These are phyloP conservation scores for Caenorhabditis briggsae DNA, from an alignment of 1,140 invertebrate genomes.

Conservation along the genomic window DNA sequence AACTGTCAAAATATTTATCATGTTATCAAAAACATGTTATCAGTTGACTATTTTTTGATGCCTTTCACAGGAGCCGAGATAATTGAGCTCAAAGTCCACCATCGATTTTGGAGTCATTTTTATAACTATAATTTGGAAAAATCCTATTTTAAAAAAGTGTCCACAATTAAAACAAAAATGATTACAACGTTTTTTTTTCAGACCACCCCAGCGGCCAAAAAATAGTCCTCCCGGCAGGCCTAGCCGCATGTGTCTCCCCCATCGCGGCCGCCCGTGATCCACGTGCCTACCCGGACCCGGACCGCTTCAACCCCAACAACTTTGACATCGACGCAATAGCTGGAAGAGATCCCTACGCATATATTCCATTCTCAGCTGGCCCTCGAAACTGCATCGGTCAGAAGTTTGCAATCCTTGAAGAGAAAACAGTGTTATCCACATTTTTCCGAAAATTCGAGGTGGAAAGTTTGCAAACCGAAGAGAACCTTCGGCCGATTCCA, in stretches of 20 bases:
- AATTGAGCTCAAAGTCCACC: no score
- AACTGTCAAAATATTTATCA: no score
- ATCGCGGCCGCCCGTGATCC: conserved; percentile 85
- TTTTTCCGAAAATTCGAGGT: conserved; percentile 85
- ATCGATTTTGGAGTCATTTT: no score
- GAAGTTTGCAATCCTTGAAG: conserved; percentile 88
- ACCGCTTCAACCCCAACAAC: conserved; percentile 89
- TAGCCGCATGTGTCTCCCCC: conserved; percentile 82
- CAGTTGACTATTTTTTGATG: no score
- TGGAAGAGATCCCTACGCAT: conserved; percentile 78
- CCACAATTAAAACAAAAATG: no score
- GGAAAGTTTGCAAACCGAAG: conserved; percentile 59
- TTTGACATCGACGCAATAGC: conserved; percentile 86
- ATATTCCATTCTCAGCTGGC: conserved; percentile 77
- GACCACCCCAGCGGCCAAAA: conserved; percentile 32
- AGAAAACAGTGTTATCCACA: conserved; percentile 87
- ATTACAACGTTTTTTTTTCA: not conserved
- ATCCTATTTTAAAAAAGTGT: no score
- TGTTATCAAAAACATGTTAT: no score
- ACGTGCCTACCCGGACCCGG: conserved; percentile 87
- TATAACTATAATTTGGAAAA: no score
- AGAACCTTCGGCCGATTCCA: conserved; percentile 59
- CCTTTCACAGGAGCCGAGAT: no score
- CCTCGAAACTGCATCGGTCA: conserved; percentile 79
- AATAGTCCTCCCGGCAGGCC: conserved; percentile 81